Conservation (phyloP, 2,113 vertebrate species). For the Lophura nycthemera region DNA sequence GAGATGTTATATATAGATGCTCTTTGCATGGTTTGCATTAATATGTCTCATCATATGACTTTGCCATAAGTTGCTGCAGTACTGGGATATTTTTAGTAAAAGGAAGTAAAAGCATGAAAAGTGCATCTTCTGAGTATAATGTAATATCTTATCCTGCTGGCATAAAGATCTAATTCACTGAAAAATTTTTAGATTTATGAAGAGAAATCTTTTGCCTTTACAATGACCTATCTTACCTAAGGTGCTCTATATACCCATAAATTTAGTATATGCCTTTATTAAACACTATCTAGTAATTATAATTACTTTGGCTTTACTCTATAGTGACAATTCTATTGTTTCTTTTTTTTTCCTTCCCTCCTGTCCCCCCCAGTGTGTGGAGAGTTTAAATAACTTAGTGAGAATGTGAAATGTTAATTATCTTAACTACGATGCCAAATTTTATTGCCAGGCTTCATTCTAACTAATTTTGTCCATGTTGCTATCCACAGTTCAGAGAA, state of each 20-base stretch:
- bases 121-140: not conserved
- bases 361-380: too few relatives aligned
- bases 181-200: not conserved
- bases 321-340: not conserved
- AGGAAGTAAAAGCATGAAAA: not conserved
- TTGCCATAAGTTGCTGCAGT: not conserved
- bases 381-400: not conserved
- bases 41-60: not conserved
- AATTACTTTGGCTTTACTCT: not conserved
- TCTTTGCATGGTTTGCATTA: not conserved
- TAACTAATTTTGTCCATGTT: not conserved
- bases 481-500: not conserved
- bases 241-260: not conserved
- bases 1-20: not conserved
- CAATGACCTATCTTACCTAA: not conserved
- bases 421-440: not conserved
- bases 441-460: not conserved
- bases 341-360: too few relatives aligned
- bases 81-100: not conserved
- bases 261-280: not conserved
- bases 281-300: not conserved
- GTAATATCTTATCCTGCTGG: not conserved
- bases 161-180: not conserved
- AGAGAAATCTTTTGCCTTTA: not conserved
- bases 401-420: not conserved